A percentile compares a stretch with the other conserved stretches of the same genome.
These are phyloP conservation scores for Dasypogon diadema DNA, from an alignment of 2,888 invertebrate species.

Conservation along the genomic window DNA sequence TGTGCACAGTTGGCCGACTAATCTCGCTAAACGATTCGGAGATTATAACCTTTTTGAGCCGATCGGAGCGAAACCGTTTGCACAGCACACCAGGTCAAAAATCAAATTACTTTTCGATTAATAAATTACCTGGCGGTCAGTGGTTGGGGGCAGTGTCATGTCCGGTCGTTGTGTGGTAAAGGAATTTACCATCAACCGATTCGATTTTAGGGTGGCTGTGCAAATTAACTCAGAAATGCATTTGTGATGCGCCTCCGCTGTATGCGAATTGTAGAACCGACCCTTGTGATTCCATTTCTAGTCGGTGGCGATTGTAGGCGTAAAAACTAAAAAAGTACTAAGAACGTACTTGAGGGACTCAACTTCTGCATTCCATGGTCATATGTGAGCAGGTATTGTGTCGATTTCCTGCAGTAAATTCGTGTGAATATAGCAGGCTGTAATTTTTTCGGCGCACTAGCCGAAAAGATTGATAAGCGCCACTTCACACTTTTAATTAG, in stretches of 20 bases:
- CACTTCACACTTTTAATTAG: not conserved
- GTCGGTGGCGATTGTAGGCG: not conserved
- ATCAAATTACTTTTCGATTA: conserved; percentile 22
- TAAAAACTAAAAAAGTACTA: not conserved
- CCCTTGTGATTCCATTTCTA: too few species aligned
- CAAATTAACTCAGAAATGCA: conserved; percentile 12
- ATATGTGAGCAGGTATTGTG: too few species aligned
- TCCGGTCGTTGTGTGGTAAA: too few species aligned
- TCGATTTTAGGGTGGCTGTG: conserved; percentile 2
- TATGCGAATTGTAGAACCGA: too few species aligned
- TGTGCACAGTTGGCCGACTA: not conserved
- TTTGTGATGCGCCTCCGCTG: not conserved
- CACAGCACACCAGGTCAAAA: not conserved
- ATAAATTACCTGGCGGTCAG: conserved; percentile 17
- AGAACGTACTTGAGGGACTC: too few species aligned
- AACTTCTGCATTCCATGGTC: too few species aligned
- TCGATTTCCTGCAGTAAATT: too few species aligned
- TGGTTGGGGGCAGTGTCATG: too few species aligned
- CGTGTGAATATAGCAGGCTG: too few species aligned
- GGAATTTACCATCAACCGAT: too few species aligned
- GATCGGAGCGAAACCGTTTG: not conserved
- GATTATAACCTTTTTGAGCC: not conserved
- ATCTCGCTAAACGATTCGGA: conserved; percentile 11
- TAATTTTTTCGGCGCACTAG: too few species aligned
- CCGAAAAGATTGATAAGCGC: not conserved